Percentiles rank a stretch among this genome's conserved stretches.
Evolutionary conservation across 2,113 vertebrate genomes (phyloP).

Genomic region (Gracilinanus agilis): DNA sequence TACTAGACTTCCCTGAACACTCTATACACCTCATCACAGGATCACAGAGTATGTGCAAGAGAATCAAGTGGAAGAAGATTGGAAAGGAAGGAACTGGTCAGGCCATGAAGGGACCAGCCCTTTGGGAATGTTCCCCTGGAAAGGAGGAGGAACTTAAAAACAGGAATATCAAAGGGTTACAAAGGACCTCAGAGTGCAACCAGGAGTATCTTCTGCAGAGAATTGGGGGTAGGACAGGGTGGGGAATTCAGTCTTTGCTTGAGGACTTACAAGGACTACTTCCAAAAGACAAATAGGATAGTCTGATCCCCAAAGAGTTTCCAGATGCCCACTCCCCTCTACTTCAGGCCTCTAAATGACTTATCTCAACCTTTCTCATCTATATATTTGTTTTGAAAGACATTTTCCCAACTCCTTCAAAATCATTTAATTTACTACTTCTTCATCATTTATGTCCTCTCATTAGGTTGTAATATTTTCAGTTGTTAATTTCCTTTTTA

Average conservation of each 20-base stretch:
- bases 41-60: neutral
- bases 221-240: neutral
- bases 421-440: slow-evolving; percentile 85
- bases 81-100: neutral
- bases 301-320: neutral
- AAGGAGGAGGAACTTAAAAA: neutral
- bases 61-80: too few species aligned
- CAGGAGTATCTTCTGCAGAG: neutral
- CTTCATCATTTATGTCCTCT: slow-evolving; percentile 81
- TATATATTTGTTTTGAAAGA: slow-evolving; percentile 78
- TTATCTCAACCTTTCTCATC: slow-evolving; percentile 76
- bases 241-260: neutral
- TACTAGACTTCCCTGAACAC: too few species aligned
- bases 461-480: slow-evolving; percentile 84
- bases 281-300: neutral
- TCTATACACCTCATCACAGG: neutral
- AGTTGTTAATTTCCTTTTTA: slow-evolving; percentile 86
- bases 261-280: neutral
- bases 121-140: neutral
- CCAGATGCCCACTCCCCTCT: slow-evolving; percentile 25
- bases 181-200: neutral
- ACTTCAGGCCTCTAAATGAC: slow-evolving; percentile 71
- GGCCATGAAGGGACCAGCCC: neutral
- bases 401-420: slow-evolving; percentile 70
- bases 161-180: neutral